Conservation (phyloP, 2,113 vertebrate genomes). For the Tetrao urogallus region DNA sequence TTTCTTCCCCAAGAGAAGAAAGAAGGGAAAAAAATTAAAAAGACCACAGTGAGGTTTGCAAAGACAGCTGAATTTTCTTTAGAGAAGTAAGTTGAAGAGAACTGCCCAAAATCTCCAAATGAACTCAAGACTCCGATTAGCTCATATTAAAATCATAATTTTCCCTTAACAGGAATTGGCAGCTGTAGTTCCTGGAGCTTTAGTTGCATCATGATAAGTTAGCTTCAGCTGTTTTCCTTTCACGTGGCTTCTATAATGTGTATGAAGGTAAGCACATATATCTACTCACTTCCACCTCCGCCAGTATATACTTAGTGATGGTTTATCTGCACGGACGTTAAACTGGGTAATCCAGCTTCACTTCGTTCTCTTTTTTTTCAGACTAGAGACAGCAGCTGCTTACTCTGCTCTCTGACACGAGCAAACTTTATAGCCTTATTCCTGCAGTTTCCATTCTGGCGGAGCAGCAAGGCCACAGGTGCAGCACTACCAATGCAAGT, state of each 20-base stretch:
- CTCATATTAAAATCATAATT: not conserved
- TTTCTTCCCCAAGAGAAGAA: not conserved
- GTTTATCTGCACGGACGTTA: not conserved
- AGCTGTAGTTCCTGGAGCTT: not conserved
- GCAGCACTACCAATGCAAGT: not conserved
- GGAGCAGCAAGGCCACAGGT: not conserved
- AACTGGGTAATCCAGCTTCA: not conserved
- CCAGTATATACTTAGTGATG: not conserved
- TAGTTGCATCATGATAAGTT: not conserved
- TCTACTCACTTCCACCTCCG: not conserved
- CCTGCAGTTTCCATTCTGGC: not conserved
- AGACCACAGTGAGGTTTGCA: not conserved
- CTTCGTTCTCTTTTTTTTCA: not conserved
- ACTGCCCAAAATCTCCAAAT: not conserved
- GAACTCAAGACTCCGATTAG: not conserved
- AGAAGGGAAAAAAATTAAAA: not conserved
- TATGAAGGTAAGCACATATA: not conserved
- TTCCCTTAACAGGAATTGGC: not conserved
- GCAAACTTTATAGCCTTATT: not conserved
- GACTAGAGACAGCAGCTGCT: not conserved
- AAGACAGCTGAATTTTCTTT: not conserved
- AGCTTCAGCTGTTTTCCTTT: not conserved
- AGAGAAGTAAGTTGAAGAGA: not conserved
- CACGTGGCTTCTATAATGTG: not conserved
- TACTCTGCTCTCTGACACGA: not conserved